Evolutionary conservation across 2,888 invertebrate species (phyloP).

Genomic region (Drosophila algonquin): DNA sequence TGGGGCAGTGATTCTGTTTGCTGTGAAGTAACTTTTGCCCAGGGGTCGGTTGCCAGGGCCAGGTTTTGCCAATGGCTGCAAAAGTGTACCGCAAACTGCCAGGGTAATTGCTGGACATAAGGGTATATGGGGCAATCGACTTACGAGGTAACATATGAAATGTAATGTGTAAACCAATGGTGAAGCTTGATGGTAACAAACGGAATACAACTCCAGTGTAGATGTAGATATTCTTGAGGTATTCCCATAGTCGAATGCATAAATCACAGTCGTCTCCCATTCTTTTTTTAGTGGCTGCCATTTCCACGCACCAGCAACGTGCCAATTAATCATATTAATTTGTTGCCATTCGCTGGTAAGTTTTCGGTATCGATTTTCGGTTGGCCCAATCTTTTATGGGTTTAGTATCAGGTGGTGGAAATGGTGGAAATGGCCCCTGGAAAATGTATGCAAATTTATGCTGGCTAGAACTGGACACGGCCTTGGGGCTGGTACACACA

Average conservation of each 20-base stretch:
- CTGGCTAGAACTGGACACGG: slow-evolving; percentile 43
- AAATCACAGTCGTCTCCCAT: not conserved
- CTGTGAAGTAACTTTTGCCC: slow-evolving; percentile 6
- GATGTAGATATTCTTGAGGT: not conserved
- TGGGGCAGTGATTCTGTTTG: slow-evolving; percentile 35
- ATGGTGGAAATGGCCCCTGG: slow-evolving; percentile 2
- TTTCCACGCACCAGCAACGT: slow-evolving; percentile 39
- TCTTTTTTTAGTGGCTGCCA: slow-evolving; percentile 15
- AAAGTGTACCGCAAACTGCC: slow-evolving; percentile 6
- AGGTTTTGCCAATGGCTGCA: slow-evolving; percentile 4
- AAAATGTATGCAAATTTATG: slow-evolving; percentile 64
- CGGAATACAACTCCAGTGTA: not conserved
- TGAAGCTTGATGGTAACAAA: too few relatives aligned
- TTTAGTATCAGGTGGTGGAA: slow-evolving; percentile 17
- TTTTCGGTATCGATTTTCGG: slow-evolving; percentile 64
- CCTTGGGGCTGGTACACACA: not conserved
- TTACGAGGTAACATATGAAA: not conserved
- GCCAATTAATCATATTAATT: slow-evolving; percentile 77
- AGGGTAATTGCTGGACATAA: not conserved
- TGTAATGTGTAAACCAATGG: too few relatives aligned
- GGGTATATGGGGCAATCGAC: not conserved
- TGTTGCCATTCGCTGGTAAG: slow-evolving; percentile 44
- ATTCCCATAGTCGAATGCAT: not conserved
- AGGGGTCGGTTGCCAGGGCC: slow-evolving; percentile 10
- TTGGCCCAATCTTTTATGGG: not conserved